A percentile compares a stretch with the other conserved stretches of the same genome.
These are phyloP conservation scores for Aquatica leii DNA, from an alignment of 2,888 invertebrate species.

Conservation along the genomic window DNA sequence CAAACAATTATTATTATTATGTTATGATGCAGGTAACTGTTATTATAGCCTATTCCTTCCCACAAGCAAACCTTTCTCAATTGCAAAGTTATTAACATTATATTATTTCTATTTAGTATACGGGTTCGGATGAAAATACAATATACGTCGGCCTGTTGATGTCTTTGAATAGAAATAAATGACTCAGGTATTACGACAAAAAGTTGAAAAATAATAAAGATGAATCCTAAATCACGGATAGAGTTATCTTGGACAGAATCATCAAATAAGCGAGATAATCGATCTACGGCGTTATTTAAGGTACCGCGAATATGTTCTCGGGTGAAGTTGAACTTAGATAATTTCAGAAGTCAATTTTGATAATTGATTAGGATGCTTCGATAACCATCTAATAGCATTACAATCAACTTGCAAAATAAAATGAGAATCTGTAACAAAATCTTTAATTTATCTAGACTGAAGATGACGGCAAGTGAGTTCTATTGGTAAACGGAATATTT, in stretches of 20 bases:
- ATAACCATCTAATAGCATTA: constrained; percentile 1
- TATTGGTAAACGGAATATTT: constrained; percentile 1
- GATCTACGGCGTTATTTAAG: not conserved
- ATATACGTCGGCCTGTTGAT: constrained; percentile 1
- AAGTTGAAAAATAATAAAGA: too few species aligned
- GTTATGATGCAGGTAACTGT: too few species aligned
- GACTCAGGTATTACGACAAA: not conserved
- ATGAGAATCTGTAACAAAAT: not conserved
- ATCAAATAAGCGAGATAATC: not conserved
- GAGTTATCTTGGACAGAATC: too few species aligned
- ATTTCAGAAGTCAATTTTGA: constrained; percentile 4
- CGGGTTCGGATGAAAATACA: not conserved
- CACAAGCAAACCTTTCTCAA: too few species aligned
- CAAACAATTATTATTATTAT: too few species aligned
- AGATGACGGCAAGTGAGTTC: constrained; percentile 1
- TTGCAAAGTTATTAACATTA: too few species aligned
- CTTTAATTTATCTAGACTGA: constrained; percentile 2
- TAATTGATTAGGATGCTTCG: too few species aligned
- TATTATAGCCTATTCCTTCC: too few species aligned
- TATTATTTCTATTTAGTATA: too few species aligned
- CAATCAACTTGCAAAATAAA: constrained; percentile 11
- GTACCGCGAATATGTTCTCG: not conserved
- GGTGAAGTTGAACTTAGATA: not conserved
- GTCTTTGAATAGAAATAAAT: constrained; percentile 7
- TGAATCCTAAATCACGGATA: too few species aligned